These are phyloP conservation scores for Zenarchopterus dispar DNA, from an alignment of 2,797 vertebrate species.

Conservation along the genomic window DNA sequence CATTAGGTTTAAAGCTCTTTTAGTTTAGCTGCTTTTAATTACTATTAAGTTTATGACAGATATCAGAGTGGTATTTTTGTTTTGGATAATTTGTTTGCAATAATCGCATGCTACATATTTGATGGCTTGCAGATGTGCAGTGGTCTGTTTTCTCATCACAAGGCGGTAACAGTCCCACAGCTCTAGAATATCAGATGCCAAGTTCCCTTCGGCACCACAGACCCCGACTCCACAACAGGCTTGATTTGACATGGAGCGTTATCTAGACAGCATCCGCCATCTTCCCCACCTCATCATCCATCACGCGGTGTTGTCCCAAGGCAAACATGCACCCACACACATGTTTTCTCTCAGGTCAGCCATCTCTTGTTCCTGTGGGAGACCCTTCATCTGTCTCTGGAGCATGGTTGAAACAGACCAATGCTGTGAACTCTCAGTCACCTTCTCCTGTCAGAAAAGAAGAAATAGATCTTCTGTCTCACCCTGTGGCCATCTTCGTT, in stretches of 20 bases:
- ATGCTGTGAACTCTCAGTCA: conserved; percentile 54
- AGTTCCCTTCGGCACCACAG: conserved; percentile 20
- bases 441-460: conserved; percentile 30
- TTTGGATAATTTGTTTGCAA: too few species aligned
- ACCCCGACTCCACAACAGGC: conserved; percentile 32
- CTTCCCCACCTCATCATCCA: conserved; percentile 50
- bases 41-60: too few species aligned
- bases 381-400: conserved; percentile 51
- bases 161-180: conserved; percentile 19
- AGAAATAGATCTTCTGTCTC: conserved; percentile 55
- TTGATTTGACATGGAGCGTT: conserved; percentile 58
- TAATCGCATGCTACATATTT: too few species aligned
- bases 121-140: too few species aligned
- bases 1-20: too few species aligned
- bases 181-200: conserved; percentile 40
- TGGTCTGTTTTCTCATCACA: conserved; percentile 2
- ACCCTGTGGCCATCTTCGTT: conserved; percentile 46
- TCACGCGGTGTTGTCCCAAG: conserved; percentile 28
- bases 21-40: too few species aligned
- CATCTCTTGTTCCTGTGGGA: conserved; percentile 43
- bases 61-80: too few species aligned
- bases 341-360: conserved; percentile 32
- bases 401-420: conserved; percentile 62
- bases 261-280: conserved; percentile 62
- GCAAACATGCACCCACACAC: conserved; percentile 14